Evolutionary conservation across 2,888 invertebrate genomes (phyloP).

Genomic region (Ennomos fuscantarius): DNA sequence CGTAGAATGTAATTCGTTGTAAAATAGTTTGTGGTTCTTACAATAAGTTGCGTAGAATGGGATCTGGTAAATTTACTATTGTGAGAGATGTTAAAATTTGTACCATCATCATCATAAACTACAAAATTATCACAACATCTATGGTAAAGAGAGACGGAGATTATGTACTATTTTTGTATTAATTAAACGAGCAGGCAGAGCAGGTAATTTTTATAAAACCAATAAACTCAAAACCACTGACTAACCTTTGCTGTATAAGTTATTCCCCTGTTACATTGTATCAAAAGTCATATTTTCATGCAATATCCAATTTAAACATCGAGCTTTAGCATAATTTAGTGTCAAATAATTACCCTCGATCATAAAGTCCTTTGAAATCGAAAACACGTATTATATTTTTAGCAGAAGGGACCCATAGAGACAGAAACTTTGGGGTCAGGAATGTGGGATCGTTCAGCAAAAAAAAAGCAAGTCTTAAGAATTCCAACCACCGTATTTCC

Average conservation of each 20-base stretch:
- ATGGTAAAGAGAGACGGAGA: too few relatives aligned
- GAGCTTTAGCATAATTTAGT: background rate
- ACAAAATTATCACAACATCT: too few relatives aligned
- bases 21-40: too few relatives aligned
- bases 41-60: too few relatives aligned
- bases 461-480: conserved; percentile 24
- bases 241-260: background rate
- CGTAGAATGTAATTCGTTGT: too few relatives aligned
- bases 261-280: conserved; percentile 12
- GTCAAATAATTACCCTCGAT: conserved; percentile 12
- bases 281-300: conserved; percentile 2
- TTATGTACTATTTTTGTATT: too few relatives aligned
- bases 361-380: conserved; percentile 5
- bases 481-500: conserved; percentile 31
- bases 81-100: too few relatives aligned
- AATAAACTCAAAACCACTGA: conserved; percentile 2
- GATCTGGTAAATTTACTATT: too few relatives aligned
- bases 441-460: conserved; percentile 25
- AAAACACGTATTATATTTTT: conserved; percentile 2
- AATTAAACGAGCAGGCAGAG: background rate
- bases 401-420: conserved; percentile 16
- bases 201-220: background rate
- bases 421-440: conserved; percentile 22
- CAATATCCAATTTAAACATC: background rate
- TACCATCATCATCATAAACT: too few relatives aligned